These are phyloP conservation scores for Amphimedon queenslandica DNA, from an alignment of 37 sponge, comb jelly and placozoan genomes.

Conservation along the genomic window DNA sequence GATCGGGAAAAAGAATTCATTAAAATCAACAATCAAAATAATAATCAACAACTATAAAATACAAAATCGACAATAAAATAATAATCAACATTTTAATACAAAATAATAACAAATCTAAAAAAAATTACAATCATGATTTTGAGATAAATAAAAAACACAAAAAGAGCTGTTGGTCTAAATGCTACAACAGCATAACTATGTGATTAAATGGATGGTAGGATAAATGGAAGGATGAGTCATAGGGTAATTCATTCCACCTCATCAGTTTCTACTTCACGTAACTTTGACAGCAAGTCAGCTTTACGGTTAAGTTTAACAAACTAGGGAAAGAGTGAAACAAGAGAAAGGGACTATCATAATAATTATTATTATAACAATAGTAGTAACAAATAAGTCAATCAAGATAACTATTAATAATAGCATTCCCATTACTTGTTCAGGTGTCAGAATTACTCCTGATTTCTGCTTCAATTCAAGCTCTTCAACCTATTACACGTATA, in stretches of 20 bases:
- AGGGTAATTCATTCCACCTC: background rate
- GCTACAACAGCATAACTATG: background rate
- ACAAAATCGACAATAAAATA: background rate
- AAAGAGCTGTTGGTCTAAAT: too few species aligned
- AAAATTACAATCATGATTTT: too few species aligned
- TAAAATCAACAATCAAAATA: background rate
- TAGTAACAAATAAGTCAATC: too few species aligned
- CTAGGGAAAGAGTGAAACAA: background rate
- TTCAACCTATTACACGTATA: background rate
- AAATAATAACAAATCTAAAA: background rate
- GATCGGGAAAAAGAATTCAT: slow-evolving; percentile 15
- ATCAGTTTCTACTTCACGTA: background rate
- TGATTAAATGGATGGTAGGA: background rate
- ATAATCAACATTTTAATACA: background rate
- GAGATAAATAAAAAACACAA: too few species aligned
- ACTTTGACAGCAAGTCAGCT: background rate
- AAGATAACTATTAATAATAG: too few species aligned
- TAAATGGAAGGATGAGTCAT: background rate
- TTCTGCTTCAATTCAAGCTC: background rate
- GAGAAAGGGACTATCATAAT: background rate
- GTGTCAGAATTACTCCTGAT: background rate
- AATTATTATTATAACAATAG: background rate
- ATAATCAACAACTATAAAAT: background rate
- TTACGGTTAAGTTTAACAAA: background rate
- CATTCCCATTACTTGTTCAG: background rate